phyloP scores from a whole-genome alignment of 2,797 vertebrate genomes.

The Gymnodraco acuticeps region DNA sequence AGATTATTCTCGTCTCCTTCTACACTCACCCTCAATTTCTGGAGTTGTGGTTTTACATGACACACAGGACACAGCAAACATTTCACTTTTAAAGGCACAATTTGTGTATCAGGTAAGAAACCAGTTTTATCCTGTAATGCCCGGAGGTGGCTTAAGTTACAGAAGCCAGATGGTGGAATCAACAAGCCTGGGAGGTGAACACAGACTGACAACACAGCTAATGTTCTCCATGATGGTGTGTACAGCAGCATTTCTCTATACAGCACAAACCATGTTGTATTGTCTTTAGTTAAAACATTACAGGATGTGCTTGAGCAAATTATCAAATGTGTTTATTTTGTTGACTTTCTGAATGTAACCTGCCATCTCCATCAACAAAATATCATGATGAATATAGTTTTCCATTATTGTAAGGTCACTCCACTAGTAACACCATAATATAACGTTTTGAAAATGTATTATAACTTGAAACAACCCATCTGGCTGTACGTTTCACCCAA shows the following conservation, averaged over 20 bases:
- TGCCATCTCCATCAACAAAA: neutral
- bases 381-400: neutral
- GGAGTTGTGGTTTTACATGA: constrained; percentile 10
- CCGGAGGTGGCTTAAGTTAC: constrained; percentile 59
- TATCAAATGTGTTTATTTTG: neutral
- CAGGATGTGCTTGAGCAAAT: neutral
- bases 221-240: constrained; percentile 48
- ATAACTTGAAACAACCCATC: constrained; percentile 1
- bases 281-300: neutral
- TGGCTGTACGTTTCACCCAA: constrained; percentile 17
- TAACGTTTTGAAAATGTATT: too few relatives aligned
- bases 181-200: constrained; percentile 51
- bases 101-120: constrained; percentile 40
- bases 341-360: neutral
- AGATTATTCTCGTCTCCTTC: constrained; percentile 25
- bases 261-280: neutral
- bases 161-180: constrained; percentile 65
- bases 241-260: neutral
- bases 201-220: constrained; percentile 47
- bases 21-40: constrained; percentile 40
- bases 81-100: constrained; percentile 20
- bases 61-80: constrained; percentile 16
- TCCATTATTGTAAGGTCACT: neutral
- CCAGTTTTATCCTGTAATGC: constrained; percentile 43
- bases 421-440: too few relatives aligned